Base-by-base conservation (phyloP, 1,140 invertebrate genomes). In the Aphidius gifuensis region DNA sequence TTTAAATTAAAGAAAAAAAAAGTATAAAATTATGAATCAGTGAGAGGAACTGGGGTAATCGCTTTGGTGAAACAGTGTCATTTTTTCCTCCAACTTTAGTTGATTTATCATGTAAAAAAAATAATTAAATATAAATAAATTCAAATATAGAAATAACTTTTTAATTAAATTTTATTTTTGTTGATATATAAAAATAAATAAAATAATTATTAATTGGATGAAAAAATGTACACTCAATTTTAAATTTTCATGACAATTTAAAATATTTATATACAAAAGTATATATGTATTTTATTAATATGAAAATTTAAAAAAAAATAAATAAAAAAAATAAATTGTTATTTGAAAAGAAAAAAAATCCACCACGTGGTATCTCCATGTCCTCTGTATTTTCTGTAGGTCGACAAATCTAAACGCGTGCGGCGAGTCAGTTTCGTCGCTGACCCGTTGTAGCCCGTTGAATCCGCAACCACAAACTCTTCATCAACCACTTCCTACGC, bases 361-460 rank as follows among this genome's bases (percentile, higher is more conserved):
- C 66, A 70, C 69, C 69, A 72, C 64, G 68, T 70, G 74, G 76
- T 76, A 73, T 74, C 74, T 72, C 66, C 71, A 77, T 78, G 76
- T 77, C 74, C 77, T 79, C 74, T 79, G 75, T 81, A 70, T 80
- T 76, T 80, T 81, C 77, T 75, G 74, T 81, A 80, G 79, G 79
- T 81, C 78, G 79, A 79, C 78, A 80, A 80, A 81, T 74, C 76
- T 81, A 80, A 81, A 79, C 76, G 78, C 76, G 75, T 80, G 78
- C 77, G 78, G 78, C 79, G 78, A 81, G 78, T 81, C 79, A 80
- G 79, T 80, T 66, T 81, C 79, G 76, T 80, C 78, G 77, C 77
- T 81, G 79, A 81, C 78, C 78, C 79, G 79, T 81, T 79, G 78
- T 77, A 80, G 79, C 77, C 75, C 79, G 77, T 80, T 80, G 79